Percentiles rank a stretch among this genome's conserved stretches.
phyloP scores from a whole-genome alignment of 1,140 invertebrate genomes.

The Procambarus clarkii region DNA sequence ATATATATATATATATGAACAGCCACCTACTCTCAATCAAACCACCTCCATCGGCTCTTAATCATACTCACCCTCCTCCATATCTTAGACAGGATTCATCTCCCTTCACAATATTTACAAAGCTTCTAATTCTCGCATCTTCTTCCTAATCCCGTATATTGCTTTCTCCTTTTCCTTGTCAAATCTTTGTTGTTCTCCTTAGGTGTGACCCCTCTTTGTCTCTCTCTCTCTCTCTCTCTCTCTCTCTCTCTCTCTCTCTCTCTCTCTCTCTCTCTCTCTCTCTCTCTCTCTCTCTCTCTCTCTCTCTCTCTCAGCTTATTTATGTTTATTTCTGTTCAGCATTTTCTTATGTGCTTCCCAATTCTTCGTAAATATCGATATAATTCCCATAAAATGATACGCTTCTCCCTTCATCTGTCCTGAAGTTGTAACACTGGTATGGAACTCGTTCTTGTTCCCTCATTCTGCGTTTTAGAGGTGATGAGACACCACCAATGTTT shows the following conservation, averaged over 20 bases:
- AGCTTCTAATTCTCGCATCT: not conserved
- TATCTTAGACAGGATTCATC: not conserved
- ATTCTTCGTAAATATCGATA: too few species aligned
- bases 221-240: not conserved
- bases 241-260: too few species aligned
- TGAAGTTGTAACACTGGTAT: too few species aligned
- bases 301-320: too few species aligned
- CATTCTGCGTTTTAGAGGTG: too few species aligned
- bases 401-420: too few species aligned
- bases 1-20: not conserved
- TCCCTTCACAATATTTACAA: not conserved
- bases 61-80: not conserved
- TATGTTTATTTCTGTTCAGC: too few species aligned
- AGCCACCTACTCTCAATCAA: not conserved
- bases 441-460: too few species aligned
- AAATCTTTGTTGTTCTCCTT: not conserved
- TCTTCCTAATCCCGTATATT: not conserved
- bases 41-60: not conserved
- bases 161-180: not conserved
- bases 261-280: slow-evolving; percentile 17
- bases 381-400: too few species aligned
- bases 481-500: too few species aligned
- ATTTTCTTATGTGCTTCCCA: too few species aligned
- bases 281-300: not conserved
- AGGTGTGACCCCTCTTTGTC: not conserved